Percentiles rank a stretch among this genome's conserved stretches.
Evolutionary conservation across 2,113 vertebrate species (phyloP).

Genomic region (Microcebus lehilahytsara): DNA sequence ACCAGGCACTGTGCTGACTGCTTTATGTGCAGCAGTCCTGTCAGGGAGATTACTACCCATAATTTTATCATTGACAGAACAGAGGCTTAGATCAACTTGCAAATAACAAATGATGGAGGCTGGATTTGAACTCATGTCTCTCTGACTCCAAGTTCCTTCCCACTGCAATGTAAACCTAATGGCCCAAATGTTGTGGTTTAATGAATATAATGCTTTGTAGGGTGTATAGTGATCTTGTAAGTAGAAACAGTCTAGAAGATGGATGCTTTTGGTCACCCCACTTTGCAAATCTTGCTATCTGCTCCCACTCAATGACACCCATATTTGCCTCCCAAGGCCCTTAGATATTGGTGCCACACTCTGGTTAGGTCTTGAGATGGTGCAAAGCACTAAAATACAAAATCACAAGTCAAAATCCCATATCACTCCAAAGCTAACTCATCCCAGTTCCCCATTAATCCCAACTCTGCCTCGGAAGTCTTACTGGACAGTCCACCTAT

Average conservation of each 20-base stretch:
- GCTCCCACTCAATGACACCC: neutral
- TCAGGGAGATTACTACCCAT: neutral
- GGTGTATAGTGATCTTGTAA: neutral
- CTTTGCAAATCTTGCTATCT: neutral
- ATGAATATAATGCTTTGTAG: neutral
- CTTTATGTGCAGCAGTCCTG: neutral
- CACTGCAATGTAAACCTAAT: neutral
- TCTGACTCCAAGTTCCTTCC: neutral
- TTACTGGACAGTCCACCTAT: neutral
- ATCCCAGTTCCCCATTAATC: neutral
- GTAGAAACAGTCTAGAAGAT: neutral
- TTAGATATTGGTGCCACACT: neutral
- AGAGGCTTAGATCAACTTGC: neutral
- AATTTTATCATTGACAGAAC: neutral
- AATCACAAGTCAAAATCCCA: neutral
- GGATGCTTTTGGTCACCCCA: neutral
- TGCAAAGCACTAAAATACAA: neutral
- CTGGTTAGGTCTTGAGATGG: neutral
- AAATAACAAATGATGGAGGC: neutral
- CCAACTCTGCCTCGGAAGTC: neutral
- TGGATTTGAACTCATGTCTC: neutral
- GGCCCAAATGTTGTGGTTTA: no score
- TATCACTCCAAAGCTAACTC: neutral
- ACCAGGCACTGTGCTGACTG: neutral
- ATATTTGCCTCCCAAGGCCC: neutral